phyloP scores from a whole-genome alignment of 2,888 invertebrate species.

The Apamea monoglypha region DNA sequence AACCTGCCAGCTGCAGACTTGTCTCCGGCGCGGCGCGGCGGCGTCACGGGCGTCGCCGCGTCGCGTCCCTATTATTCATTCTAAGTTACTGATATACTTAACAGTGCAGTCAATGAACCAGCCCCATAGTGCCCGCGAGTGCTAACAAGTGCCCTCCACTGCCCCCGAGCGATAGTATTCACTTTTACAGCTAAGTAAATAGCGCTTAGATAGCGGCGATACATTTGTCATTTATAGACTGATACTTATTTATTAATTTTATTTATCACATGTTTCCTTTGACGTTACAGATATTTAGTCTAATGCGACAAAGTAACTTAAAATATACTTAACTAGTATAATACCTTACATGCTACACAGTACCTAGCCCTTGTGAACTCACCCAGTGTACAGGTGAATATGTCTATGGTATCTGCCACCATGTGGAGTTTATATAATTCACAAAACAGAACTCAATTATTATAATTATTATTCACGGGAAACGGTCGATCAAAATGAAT shows the following conservation, averaged over 20 bases:
- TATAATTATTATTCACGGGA: not conserved
- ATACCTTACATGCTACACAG: too few relatives aligned
- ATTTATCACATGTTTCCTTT: too few relatives aligned
- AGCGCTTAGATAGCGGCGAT: not conserved
- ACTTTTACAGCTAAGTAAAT: not conserved
- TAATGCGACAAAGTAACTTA: too few relatives aligned
- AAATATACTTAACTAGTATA: too few relatives aligned
- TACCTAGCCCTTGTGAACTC: too few relatives aligned
- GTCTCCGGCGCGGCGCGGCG: not conserved
- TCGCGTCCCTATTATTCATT: not conserved
- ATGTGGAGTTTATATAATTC: not conserved
- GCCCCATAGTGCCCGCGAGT: not conserved
- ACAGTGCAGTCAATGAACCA: constrained; percentile 36
- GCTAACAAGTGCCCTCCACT: constrained; percentile 4
- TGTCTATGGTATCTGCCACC: too few relatives aligned
- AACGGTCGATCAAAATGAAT: not conserved
- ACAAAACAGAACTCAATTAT: not conserved
- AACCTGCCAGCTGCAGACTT: not conserved
- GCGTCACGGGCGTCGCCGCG: not conserved
- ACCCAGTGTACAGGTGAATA: too few relatives aligned
- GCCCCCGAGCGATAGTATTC: constrained; percentile 29
- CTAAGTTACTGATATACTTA: not conserved
- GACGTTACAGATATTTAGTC: too few relatives aligned
- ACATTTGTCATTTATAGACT: constrained; percentile 3
- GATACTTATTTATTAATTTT: not conserved